Percentiles rank a stretch among this genome's conserved stretches.
Conservation (phyloP, 1,140 invertebrate genomes). For the Diachasmimorpha longicaudata region DNA sequence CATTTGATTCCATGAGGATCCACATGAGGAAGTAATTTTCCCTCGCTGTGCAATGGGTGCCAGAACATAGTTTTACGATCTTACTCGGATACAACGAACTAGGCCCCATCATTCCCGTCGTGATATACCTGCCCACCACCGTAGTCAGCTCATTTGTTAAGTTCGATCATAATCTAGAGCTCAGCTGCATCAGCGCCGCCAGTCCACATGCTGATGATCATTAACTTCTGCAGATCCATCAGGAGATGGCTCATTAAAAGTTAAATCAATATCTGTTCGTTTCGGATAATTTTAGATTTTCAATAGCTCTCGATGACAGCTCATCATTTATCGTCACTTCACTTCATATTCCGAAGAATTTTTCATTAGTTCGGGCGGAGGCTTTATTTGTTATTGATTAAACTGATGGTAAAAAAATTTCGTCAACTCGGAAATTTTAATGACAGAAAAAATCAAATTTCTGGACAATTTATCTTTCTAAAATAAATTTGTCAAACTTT, state of each 20-base stretch:
- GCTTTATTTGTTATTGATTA: background rate
- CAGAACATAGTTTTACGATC: constrained; percentile 12
- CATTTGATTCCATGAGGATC: constrained; percentile 6
- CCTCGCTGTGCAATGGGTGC: constrained; percentile 14
- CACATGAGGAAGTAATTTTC: constrained; percentile 37
- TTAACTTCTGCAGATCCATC: background rate
- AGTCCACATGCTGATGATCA: constrained; percentile 2
- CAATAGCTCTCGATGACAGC: background rate
- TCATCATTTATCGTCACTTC: background rate
- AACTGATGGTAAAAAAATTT: too few relatives aligned
- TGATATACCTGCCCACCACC: constrained; percentile 6
- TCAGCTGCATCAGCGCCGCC: background rate
- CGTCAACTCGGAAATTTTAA: too few relatives aligned
- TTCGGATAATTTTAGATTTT: background rate
- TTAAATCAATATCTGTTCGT: background rate
- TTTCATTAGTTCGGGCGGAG: background rate
- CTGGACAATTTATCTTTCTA: too few relatives aligned
- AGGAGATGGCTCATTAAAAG: background rate
- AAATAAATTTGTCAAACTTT: too few relatives aligned
- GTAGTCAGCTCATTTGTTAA: constrained; percentile 27
- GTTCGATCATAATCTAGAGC: constrained; percentile 32
- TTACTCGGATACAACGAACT: background rate
- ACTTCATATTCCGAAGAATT: background rate
- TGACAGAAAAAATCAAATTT: too few relatives aligned
- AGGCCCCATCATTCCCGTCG: background rate